Base-by-base conservation (phyloP, 2,113 vertebrate genomes). In the Orthonyx spaldingii region DNA sequence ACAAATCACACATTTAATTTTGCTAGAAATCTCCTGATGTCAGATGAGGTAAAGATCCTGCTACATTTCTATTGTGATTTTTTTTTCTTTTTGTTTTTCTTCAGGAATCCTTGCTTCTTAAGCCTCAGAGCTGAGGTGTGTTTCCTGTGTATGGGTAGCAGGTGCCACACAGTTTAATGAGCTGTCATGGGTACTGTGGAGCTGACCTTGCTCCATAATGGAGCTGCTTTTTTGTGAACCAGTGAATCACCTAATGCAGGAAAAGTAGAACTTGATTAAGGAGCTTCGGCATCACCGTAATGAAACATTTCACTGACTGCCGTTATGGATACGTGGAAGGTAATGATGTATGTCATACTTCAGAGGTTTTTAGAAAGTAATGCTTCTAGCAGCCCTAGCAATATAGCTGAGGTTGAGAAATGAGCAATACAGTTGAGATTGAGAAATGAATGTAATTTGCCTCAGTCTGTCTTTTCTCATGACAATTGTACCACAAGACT, bases 251-350 rank as follows among this genome's bases (percentile, higher is more conserved):
- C 66, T 90, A 69, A 72, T 83, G 52, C 42, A 55, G 75, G 79
- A 90, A 94, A 83, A 96, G 60, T 35, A 88, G 59, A 44, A 83
- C 79, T 92, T 90, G 83, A 93, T 92, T 84, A 87, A 94, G 90
- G 82, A 90, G 63, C 68, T 92, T 55, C 4, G 1, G 42, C 80
- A 47, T 66, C 18, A 1, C 71, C 0, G 1, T 53, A 83, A 66
- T 41, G 55, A 88, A 84, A 39, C 49, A 17, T 94, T 78, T 84
- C 70, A 72, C 61, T 71, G 37, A 32, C 49, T 87, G 12, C 57
- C 32, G 78, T 87, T 82, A 60, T 0, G 37, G 37, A 16, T 64
- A 42, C 33, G 61, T 65, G 68, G 69, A 91, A 89, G 37, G 22
- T 71, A 64, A 87, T 76, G 84, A 66, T 70, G 63, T 33, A 6